Evolutionary conservation across 2,888 invertebrate species (phyloP).

Genomic region (Drosophila cognata): DNA sequence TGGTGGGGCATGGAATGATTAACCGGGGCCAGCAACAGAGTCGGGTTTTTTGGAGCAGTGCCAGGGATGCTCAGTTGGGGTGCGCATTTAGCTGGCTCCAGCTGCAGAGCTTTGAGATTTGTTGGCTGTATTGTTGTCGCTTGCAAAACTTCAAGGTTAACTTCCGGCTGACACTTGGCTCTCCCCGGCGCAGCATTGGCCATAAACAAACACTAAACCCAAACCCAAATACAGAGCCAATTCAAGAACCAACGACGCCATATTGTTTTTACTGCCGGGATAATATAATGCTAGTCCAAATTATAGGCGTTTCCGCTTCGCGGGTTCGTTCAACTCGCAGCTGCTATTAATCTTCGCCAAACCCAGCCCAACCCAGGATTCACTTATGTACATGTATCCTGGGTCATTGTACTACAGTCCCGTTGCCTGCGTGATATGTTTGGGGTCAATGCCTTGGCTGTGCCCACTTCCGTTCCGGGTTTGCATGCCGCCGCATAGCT

Average conservation of each 20-base stretch:
- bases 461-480: conserved; percentile 39
- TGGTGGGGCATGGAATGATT: conserved; percentile 72
- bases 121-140: conserved; percentile 19
- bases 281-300: conserved; percentile 57
- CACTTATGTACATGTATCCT: conserved; percentile 14
- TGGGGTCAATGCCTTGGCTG: conserved; percentile 64
- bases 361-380: conserved; percentile 32
- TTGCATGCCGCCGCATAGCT: conserved; percentile 5
- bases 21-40: conserved; percentile 17
- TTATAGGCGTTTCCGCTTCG: conserved; percentile 34
- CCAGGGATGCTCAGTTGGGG: conserved; percentile 45
- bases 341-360: conserved; percentile 63
- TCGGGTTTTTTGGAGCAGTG: conserved; percentile 19
- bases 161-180: conserved; percentile 50
- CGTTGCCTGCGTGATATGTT: conserved; percentile 46
- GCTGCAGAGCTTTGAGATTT: conserved; percentile 37
- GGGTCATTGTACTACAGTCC: conserved; percentile 54
- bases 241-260: conserved; percentile 42
- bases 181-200: conserved; percentile 54
- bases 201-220: conserved; percentile 10
- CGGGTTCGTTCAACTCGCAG: conserved; percentile 68
- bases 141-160: conserved; percentile 74
- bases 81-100: conserved; percentile 59
- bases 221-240: conserved; percentile 6
- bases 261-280: conserved; percentile 43